These are phyloP conservation scores for Dromius quadrimaculatus DNA, from an alignment of 2,888 invertebrate genomes.

Conservation along the genomic window DNA sequence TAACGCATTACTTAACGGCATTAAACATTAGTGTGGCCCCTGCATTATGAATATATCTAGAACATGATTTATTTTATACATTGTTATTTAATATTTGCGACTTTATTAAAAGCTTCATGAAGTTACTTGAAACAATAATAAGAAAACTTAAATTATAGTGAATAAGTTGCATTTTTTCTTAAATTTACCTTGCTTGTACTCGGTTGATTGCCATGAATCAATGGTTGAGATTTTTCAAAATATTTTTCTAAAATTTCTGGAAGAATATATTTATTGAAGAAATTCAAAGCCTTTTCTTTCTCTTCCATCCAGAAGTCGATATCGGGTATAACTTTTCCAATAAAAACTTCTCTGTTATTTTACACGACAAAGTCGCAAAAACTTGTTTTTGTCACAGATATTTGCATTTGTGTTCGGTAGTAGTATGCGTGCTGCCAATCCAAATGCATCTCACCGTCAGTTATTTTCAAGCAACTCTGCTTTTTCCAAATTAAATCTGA, in stretches of 20 bases:
- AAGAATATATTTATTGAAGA: neutral
- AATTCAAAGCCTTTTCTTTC: neutral
- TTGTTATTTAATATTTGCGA: too few species aligned
- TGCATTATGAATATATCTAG: too few species aligned
- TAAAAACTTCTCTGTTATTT: neutral
- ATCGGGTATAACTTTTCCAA: neutral
- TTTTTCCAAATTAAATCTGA: neutral
- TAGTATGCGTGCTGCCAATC: neutral
- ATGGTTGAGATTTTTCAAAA: too few species aligned
- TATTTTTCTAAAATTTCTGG: too few species aligned
- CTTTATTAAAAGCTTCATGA: too few species aligned
- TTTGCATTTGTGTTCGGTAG: neutral
- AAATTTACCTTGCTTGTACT: constrained; percentile 8
- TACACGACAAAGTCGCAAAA: neutral
- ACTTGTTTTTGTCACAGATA: neutral
- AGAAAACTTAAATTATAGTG: too few species aligned
- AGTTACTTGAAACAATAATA: too few species aligned
- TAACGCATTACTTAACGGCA: too few species aligned
- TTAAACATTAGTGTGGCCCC: too few species aligned
- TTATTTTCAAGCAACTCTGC: neutral
- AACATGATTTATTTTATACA: too few species aligned
- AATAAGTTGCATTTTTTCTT: neutral
- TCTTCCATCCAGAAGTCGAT: neutral
- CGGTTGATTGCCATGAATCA: too few species aligned
- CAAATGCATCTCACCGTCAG: neutral